Conservation (phyloP, 2,113 vertebrate genomes). For the Himantopus leucocephalus region DNA sequence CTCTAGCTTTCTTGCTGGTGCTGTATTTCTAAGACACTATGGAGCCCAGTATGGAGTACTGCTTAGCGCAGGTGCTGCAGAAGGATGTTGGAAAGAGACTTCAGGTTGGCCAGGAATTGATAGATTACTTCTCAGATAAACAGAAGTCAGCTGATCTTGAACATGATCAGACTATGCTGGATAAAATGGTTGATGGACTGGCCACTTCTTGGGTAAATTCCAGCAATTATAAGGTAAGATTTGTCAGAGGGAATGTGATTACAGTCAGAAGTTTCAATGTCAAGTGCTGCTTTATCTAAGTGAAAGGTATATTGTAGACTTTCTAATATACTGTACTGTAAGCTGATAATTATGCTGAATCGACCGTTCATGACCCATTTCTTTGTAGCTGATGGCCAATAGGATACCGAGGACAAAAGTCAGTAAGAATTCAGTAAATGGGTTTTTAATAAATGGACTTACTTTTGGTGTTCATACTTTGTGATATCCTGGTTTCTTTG, state of each 20-base stretch:
- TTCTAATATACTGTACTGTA: neutral
- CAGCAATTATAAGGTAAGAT: conserved; percentile 97
- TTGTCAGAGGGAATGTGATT: neutral
- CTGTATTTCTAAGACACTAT: conserved; percentile 75
- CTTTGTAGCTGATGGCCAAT: neutral
- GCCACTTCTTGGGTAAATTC: conserved; percentile 97
- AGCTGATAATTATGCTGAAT: neutral
- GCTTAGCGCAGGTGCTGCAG: conserved; percentile 90
- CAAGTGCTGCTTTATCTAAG: neutral
- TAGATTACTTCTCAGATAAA: conserved; percentile 91
- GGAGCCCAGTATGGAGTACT: conserved; percentile 95
- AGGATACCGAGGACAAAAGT: neutral
- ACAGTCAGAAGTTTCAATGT: neutral
- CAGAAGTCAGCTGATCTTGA: conserved; percentile 94
- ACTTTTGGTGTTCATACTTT: neutral
- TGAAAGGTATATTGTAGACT: neutral
- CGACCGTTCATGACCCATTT: neutral
- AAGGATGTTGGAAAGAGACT: conserved; percentile 94
- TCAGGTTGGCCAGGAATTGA: conserved; percentile 94
- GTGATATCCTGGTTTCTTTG: neutral
- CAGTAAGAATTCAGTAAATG: neutral
- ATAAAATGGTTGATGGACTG: conserved; percentile 96
- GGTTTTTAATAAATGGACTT: neutral
- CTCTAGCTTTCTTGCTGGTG: conserved; percentile 69
- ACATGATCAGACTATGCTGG: conserved; percentile 93